Evolutionary conservation across 2,888 invertebrate species (phyloP).

Genomic region (Apoderus coryli): DNA sequence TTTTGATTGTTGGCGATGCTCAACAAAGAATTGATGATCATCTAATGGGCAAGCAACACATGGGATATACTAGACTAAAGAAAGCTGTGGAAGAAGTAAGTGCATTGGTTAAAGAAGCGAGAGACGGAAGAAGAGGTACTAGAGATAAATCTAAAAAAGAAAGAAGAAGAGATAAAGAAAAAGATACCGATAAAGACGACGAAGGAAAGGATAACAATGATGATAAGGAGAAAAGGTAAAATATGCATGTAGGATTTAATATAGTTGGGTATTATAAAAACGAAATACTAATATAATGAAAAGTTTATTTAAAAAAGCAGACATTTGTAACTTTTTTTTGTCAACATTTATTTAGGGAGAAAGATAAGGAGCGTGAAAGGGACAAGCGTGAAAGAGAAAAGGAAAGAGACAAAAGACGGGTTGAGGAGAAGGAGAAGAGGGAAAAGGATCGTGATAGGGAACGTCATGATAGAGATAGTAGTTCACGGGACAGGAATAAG

Average conservation of each 20-base stretch:
- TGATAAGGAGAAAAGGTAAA: conserved; percentile 17
- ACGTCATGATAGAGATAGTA: conserved; percentile 9
- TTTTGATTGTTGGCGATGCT: conserved; percentile 97
- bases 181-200: conserved; percentile 17
- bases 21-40: conserved; percentile 97
- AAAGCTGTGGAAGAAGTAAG: conserved; percentile 47
- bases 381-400: conserved; percentile 6
- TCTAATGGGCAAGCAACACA: conserved; percentile 95
- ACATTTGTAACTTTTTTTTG: conserved; percentile 1
- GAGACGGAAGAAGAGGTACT: conserved; percentile 6
- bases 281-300: no score
- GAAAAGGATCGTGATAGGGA: conserved; percentile 8
- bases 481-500: no score
- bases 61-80: conserved; percentile 64
- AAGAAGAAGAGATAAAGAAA: conserved; percentile 18
- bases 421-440: conserved; percentile 8
- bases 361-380: conserved; percentile 13
- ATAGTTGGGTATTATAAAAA: no score
- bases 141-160: conserved; percentile 21
- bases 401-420: conserved; percentile 7
- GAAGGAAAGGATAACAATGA: conserved; percentile 20
- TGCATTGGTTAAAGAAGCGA: conserved; percentile 35
- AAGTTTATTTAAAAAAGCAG: neutral
- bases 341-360: no score
- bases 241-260: no score